Percentiles rank a stretch among this genome's conserved stretches.
phyloP scores from a whole-genome alignment of 2,797 vertebrate species.

The Malacoctenus gilli region DNA sequence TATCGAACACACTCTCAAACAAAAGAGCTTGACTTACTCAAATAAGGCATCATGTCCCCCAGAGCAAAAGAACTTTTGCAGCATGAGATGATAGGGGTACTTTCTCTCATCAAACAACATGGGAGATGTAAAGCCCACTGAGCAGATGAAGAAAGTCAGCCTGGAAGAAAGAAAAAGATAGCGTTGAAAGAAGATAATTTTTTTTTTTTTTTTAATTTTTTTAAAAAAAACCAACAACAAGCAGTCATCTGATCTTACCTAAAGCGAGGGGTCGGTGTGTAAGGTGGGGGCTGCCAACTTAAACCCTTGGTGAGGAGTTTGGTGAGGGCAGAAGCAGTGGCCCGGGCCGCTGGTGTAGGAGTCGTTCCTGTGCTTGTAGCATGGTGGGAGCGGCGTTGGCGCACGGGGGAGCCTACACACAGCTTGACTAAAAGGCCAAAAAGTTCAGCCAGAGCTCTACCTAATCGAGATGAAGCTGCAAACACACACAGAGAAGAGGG shows the following conservation, averaged over 20 bases:
- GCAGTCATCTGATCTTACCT: conserved; percentile 75
- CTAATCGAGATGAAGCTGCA: conserved; percentile 93
- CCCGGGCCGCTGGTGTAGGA: conserved; percentile 91
- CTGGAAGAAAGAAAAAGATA: conserved; percentile 65
- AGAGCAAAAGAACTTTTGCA: conserved; percentile 97
- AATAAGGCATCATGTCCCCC: conserved; percentile 96
- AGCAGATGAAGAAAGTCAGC: conserved; percentile 97
- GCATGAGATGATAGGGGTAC: conserved; percentile 97
- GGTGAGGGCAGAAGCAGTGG: conserved; percentile 94
- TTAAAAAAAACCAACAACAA: no score
- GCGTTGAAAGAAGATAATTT: no score
- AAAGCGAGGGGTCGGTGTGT: conserved; percentile 94
- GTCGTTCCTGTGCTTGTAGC: conserved; percentile 93
- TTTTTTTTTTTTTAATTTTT: no score
- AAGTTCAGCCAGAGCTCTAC: conserved; percentile 92
- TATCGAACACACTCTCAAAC: no score
- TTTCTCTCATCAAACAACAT: conserved; percentile 97
- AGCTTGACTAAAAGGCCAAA: conserved; percentile 95
- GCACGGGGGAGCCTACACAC: conserved; percentile 95
- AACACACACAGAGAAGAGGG: conserved; percentile 2
- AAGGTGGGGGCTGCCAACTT: conserved; percentile 94
- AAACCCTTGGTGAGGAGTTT: conserved; percentile 95
- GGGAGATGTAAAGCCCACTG: conserved; percentile 95
- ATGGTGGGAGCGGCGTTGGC: conserved; percentile 93
- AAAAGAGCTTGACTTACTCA: no score